phyloP scores from a whole-genome alignment of 2,797 vertebrate species.

The Choloepus didactylus region DNA sequence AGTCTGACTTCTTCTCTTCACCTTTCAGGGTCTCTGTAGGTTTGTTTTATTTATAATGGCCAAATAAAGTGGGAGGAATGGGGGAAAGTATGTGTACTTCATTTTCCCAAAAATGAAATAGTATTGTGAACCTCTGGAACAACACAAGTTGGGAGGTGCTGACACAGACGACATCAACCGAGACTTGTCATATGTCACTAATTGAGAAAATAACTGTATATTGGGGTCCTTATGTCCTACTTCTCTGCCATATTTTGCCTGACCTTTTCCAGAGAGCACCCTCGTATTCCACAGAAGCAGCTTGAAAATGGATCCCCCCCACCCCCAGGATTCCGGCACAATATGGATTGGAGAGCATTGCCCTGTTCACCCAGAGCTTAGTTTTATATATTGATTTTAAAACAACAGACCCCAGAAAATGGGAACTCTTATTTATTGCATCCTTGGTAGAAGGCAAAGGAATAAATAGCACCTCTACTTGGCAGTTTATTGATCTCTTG shows the following conservation, averaged over 20 bases:
- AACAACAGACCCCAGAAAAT: not conserved
- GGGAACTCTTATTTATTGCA: not conserved
- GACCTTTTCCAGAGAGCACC: not conserved
- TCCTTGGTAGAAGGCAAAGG: slow-evolving; percentile 16
- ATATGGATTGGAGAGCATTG: not conserved
- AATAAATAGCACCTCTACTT: not conserved
- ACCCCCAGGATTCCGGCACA: not conserved
- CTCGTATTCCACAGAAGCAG: not conserved
- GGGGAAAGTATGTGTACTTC: not conserved
- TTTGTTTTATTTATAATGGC: not conserved
- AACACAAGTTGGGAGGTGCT: not conserved
- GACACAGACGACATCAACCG: not conserved
- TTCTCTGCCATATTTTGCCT: not conserved
- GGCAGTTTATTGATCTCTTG: slow-evolving; percentile 37
- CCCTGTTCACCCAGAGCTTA: not conserved
- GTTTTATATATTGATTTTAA: not conserved
- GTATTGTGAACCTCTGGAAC: not conserved
- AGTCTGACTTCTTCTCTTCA: not conserved
- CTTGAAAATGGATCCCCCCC: not conserved
- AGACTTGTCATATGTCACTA: not conserved
- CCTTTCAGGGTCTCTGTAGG: not conserved
- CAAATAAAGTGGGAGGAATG: not conserved
- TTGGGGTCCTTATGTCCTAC: not conserved
- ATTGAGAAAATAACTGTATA: not conserved
- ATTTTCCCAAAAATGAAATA: not conserved